Evolutionary conservation across 2,797 vertebrate genomes (phyloP).

Genomic region (Gymnodraco acuticeps): DNA sequence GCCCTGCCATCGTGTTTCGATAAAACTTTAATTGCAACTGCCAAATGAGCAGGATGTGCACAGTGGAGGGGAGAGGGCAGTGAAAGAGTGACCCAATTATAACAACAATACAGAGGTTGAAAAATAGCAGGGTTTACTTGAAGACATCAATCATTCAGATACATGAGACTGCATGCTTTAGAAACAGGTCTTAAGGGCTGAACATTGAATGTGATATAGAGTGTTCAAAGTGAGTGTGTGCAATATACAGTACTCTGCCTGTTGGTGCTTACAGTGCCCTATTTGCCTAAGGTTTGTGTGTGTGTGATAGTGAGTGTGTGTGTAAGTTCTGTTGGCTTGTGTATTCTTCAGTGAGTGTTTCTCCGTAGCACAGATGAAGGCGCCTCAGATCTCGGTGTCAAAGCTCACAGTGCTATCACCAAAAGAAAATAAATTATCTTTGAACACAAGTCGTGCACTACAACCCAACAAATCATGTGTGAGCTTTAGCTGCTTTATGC

Average conservation of each 20-base stretch:
- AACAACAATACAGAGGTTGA: background rate
- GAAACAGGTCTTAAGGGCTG: background rate
- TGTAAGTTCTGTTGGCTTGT: background rate
- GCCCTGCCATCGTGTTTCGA: background rate
- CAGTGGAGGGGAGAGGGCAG: background rate
- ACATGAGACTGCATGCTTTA: background rate
- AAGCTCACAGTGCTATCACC: constrained; percentile 23
- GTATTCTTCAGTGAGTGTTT: constrained; percentile 18
- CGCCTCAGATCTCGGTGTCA: constrained; percentile 44
- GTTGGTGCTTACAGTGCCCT: background rate
- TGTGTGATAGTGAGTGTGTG: constrained; percentile 9
- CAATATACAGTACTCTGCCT: background rate
- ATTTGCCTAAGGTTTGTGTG: constrained; percentile 5
- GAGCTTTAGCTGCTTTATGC: constrained; percentile 9
- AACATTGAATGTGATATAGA: background rate
- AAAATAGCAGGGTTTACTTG: background rate
- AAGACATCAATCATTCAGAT: background rate
- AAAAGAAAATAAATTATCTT: constrained; percentile 37
- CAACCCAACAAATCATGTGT: background rate
- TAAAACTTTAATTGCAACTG: background rate
- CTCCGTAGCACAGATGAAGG: constrained; percentile 37
- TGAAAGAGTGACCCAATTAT: background rate
- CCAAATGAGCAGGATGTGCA: background rate
- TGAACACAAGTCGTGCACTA: constrained; percentile 22
- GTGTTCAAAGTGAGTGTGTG: background rate